Evolutionary conservation across 2,113 vertebrate genomes (phyloP).

Genomic region (Heterotilapia buettikoferi): DNA sequence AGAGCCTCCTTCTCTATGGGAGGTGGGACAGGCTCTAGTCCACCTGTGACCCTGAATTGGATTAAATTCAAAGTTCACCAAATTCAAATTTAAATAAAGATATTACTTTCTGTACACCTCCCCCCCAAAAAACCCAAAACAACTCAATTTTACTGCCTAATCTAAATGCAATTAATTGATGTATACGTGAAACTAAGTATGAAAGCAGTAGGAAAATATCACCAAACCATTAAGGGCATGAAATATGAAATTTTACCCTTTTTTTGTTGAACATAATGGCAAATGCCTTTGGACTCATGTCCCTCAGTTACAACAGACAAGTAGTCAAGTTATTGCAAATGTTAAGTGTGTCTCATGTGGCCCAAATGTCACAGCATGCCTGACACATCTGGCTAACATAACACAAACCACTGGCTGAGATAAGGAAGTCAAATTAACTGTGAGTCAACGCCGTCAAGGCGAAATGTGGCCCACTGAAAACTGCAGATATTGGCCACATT

Average conservation of each 20-base stretch:
- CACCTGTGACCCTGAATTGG: neutral
- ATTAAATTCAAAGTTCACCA: neutral
- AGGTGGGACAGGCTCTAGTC: neutral
- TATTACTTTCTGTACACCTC: neutral
- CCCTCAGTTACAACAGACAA: neutral
- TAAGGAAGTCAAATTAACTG: neutral
- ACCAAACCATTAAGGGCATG: neutral
- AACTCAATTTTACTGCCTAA: neutral
- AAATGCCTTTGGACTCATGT: neutral
- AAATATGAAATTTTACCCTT: neutral
- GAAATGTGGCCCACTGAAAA: neutral
- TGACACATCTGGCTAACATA: neutral
- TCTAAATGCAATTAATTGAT: neutral
- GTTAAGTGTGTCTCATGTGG: neutral
- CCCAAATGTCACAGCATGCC: neutral
- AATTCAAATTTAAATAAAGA: neutral
- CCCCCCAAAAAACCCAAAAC: rapidly evolving
- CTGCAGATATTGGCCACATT: neutral
- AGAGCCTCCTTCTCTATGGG: neutral
- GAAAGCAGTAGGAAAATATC: neutral
- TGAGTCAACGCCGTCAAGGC: neutral
- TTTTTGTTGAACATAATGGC: neutral
- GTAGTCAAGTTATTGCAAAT: neutral
- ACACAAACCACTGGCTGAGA: neutral
- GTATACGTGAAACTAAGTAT: neutral